These are phyloP conservation scores for Chlorodrepanis virens DNA, from an alignment of 2,113 vertebrate genomes.

Conservation along the genomic window DNA sequence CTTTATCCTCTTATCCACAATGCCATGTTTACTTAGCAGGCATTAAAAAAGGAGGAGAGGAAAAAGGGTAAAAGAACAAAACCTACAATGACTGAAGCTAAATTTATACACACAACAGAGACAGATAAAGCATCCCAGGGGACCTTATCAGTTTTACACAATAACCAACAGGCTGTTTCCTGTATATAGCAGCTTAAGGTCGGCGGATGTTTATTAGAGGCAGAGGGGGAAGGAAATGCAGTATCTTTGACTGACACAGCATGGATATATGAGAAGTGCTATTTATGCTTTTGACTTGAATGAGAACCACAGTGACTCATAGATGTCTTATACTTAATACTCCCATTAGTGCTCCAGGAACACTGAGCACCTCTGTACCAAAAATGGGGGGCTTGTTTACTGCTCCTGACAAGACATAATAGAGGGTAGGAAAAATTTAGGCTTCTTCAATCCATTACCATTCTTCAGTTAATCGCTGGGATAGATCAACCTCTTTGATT, in stretches of 20 bases:
- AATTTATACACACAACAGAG: constrained; percentile 42
- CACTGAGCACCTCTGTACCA: background rate
- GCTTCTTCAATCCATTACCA: background rate
- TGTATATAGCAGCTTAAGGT: constrained; percentile 62
- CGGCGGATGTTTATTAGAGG: constrained; percentile 64
- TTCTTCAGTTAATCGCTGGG: background rate
- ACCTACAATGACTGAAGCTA: constrained; percentile 43
- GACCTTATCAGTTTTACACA: constrained; percentile 67
- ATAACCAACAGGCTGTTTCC: constrained; percentile 67
- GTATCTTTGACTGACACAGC: constrained; percentile 62
- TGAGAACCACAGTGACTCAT: constrained; percentile 40
- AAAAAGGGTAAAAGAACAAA: constrained; percentile 56
- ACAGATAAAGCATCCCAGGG: constrained; percentile 53
- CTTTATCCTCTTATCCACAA: constrained; percentile 48
- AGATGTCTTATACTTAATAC: constrained; percentile 32
- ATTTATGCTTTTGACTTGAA: constrained; percentile 56
- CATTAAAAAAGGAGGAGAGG: constrained; percentile 34
- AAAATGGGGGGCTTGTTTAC: background rate
- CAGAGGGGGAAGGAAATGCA: constrained; percentile 65
- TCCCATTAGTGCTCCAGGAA: constrained; percentile 24
- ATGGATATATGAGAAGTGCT: constrained; percentile 61
- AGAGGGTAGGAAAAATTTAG: background rate
- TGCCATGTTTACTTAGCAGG: constrained; percentile 48
- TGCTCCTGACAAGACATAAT: background rate
- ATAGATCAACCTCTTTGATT: constrained; percentile 53